Percentiles rank a stretch among this genome's conserved stretches.
Conservation (phyloP, 2,888 invertebrate genomes). For the Cabera pusaria region DNA sequence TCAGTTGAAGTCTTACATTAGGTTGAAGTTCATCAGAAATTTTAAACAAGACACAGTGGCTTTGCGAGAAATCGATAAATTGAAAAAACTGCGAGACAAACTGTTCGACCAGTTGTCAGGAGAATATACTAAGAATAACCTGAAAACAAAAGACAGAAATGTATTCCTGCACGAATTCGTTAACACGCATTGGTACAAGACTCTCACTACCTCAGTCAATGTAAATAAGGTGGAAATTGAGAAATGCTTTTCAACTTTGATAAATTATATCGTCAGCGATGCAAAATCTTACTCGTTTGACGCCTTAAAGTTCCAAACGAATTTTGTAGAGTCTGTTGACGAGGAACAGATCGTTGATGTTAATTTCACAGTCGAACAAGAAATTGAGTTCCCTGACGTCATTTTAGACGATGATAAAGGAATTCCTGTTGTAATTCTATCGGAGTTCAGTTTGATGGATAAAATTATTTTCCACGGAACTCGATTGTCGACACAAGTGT, state of each 20-base stretch:
- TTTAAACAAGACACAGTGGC: slow-evolving; percentile 28
- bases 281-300: slow-evolving; percentile 48
- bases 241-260: slow-evolving; percentile 43
- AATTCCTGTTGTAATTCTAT: slow-evolving; percentile 46
- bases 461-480: slow-evolving; percentile 43
- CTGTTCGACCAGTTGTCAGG: slow-evolving; percentile 34
- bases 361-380: slow-evolving; percentile 41
- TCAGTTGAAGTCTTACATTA: slow-evolving; percentile 44
- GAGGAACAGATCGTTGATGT: slow-evolving; percentile 41
- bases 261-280: slow-evolving; percentile 50
- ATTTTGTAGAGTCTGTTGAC: slow-evolving; percentile 27
- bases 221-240: slow-evolving; percentile 39
- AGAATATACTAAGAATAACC: slow-evolving; percentile 10
- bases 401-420: slow-evolving; percentile 49
- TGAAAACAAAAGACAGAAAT: slow-evolving; percentile 37
- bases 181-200: slow-evolving; percentile 38
- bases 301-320: slow-evolving; percentile 41
- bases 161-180: slow-evolving; percentile 34
- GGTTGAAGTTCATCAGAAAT: slow-evolving; percentile 40
- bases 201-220: slow-evolving; percentile 21
- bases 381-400: slow-evolving; percentile 52
- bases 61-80: slow-evolving; percentile 41
- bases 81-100: slow-evolving; percentile 37
- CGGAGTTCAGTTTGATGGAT: slow-evolving; percentile 40
- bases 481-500: slow-evolving; percentile 3